Conservation (phyloP, 2,113 vertebrate species). For the Miniopterus natalensis region DNA sequence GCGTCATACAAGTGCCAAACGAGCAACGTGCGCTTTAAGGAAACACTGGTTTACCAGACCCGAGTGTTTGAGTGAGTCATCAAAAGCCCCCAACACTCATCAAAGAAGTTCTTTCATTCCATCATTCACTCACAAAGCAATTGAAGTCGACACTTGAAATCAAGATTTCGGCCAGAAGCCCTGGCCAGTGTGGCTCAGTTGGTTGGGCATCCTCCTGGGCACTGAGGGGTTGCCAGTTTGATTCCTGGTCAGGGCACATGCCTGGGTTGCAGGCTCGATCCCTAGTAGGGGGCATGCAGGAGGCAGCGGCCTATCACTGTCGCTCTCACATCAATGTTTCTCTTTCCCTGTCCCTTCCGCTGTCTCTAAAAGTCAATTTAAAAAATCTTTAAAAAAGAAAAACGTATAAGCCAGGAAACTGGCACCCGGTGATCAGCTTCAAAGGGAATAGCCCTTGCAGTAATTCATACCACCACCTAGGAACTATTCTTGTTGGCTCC, state of each 20-base stretch:
- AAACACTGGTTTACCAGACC: constrained; percentile 93
- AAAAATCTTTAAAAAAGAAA: no score
- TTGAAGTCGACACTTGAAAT: neutral
- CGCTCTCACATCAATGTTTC: no score
- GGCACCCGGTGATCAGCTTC: neutral
- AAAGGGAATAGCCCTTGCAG: neutral
- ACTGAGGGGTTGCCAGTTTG: no score
- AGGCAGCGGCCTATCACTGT: no score
- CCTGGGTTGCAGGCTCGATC: no score
- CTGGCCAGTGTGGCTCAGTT: no score
- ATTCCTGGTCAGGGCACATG: no score
- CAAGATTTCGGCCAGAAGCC: neutral
- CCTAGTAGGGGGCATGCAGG: no score
- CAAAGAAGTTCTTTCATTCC: neutral
- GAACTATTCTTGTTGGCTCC: neutral
- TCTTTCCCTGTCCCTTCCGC: no score
- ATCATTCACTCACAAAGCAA: neutral
- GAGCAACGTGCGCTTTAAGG: constrained; percentile 86
- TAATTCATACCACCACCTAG: neutral
- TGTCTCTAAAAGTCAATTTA: no score
- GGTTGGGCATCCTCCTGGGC: no score
- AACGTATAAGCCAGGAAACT: neutral
- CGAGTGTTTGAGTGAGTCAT: constrained; percentile 90
- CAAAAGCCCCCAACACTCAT: neutral
- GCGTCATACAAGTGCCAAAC: constrained; percentile 85